These are phyloP conservation scores for Pitta sordida DNA, from an alignment of 2,113 vertebrate genomes.

Conservation along the genomic window DNA sequence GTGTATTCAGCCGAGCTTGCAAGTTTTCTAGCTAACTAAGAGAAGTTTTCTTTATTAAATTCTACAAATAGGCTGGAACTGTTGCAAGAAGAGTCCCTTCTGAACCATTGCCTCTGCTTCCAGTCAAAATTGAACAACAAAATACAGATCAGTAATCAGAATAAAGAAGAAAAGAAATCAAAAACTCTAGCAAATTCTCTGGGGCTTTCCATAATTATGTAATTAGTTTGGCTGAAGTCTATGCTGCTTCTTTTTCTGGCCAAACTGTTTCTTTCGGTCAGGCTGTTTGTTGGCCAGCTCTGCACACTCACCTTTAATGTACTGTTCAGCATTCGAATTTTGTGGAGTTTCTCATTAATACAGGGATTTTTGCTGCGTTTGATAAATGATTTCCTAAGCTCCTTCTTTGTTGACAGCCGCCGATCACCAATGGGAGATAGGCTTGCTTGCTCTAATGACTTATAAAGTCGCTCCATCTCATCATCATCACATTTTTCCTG, in stretches of 20 bases:
- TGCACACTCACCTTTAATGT: slow-evolving; percentile 87
- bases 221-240: background rate
- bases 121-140: background rate
- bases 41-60: slow-evolving; percentile 13
- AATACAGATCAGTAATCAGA: background rate
- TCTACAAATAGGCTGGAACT: slow-evolving; percentile 30
- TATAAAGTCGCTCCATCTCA: slow-evolving; percentile 94
- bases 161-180: background rate
- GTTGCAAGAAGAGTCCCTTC: background rate
- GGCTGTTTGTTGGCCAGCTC: background rate
- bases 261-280: background rate
- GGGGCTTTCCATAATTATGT: background rate
- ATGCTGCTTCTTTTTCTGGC: background rate
- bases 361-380: slow-evolving; percentile 91
- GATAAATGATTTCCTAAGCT: slow-evolving; percentile 92
- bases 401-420: slow-evolving; percentile 89
- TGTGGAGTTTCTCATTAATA: slow-evolving; percentile 91
- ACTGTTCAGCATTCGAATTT: slow-evolving; percentile 90
- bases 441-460: slow-evolving; percentile 90
- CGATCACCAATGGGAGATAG: slow-evolving; percentile 90
- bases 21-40: background rate
- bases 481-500: slow-evolving; percentile 76
- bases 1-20: background rate
- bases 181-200: background rate
- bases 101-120: background rate